Base-by-base conservation (phyloP, 1,140 invertebrate species). In the Carposina sasakii region DNA sequence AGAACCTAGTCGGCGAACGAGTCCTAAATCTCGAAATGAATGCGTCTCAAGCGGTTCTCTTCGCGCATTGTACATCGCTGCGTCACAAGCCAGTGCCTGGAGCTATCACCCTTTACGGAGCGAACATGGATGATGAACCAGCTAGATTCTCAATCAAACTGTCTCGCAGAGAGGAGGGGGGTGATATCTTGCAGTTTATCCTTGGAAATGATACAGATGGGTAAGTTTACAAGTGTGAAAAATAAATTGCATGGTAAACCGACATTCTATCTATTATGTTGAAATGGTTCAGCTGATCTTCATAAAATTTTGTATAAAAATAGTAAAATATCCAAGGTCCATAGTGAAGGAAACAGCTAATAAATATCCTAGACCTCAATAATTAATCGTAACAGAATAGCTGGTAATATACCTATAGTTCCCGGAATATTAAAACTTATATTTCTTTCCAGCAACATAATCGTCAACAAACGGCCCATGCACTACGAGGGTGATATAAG, bases 381-480 rank as follows among this genome's bases (percentile, higher is more conserved):
- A n/a, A n/a, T n/a, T n/a, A n/a, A n/a, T n/a, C n/a, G n/a, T n/a
- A n/a, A n/a, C n/a, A n/a, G 24, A 12, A 28, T 28, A 6, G 24
- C 12, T 28, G 24, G 6, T 28, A 12, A 6, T 28, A 28, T 28
- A 12, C 6, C 24, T 28, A 6, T 6, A 6, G 24, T 6, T 28
- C 24, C 6, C 24, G 6, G 6, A 28, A 6, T 28, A 28, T 28
- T 28, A 28, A 28, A 6, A 12, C 6, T 43, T 49, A 50, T 1
- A 46, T 47, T 49, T 63, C n/a, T 57, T 83, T 76, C 36, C 66
- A 89, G 88, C 19, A 85, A 85, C 15, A 76, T 87, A 3, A 62
- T 87, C 0, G 75, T 89, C 1, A 89, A 89, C 47, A 77, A 85
- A 1, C 60, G 82, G 16, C 57, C 71, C 21, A 82, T 89, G 63